Conservation (phyloP, 1,140 invertebrate genomes). For the Sitobion miscanthi region DNA sequence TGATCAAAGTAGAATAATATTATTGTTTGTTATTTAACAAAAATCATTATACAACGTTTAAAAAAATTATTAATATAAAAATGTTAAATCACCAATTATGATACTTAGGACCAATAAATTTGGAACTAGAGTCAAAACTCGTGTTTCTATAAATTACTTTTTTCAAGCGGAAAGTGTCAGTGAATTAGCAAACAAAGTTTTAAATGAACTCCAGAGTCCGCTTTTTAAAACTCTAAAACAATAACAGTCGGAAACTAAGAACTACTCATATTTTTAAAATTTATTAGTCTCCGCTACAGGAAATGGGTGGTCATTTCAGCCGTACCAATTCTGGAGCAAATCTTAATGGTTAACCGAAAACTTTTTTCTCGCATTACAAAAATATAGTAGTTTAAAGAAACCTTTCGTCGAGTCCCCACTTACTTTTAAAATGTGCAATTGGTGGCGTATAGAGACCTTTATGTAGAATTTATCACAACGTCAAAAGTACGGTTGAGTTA, state of each 20-base stretch:
- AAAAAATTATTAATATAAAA: background rate
- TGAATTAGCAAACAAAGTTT: slow-evolving; percentile 20
- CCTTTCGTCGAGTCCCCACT: background rate
- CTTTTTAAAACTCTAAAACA: slow-evolving; percentile 10
- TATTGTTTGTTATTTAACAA: background rate
- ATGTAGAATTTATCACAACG: background rate
- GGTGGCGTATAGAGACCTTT: background rate
- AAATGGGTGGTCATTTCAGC: background rate
- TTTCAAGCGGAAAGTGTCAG: slow-evolving; percentile 23
- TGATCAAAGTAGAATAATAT: background rate
- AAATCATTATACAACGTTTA: background rate
- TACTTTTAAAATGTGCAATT: background rate
- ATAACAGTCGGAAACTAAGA: slow-evolving; percentile 22
- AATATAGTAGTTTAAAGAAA: background rate
- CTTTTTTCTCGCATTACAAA: background rate
- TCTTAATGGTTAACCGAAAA: slow-evolving; percentile 19
- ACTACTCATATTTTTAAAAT: slow-evolving; percentile 13
- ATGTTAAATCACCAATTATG: background rate
- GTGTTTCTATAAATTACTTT: slow-evolving; percentile 4
- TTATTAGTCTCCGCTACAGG: background rate
- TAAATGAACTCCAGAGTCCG: background rate
- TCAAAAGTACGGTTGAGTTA: background rate
- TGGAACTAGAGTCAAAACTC: background rate
- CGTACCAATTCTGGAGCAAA: background rate
- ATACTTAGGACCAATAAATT: background rate